Base-by-base conservation (phyloP, 2,797 vertebrate species). In the Philypnodon macrostomus region DNA sequence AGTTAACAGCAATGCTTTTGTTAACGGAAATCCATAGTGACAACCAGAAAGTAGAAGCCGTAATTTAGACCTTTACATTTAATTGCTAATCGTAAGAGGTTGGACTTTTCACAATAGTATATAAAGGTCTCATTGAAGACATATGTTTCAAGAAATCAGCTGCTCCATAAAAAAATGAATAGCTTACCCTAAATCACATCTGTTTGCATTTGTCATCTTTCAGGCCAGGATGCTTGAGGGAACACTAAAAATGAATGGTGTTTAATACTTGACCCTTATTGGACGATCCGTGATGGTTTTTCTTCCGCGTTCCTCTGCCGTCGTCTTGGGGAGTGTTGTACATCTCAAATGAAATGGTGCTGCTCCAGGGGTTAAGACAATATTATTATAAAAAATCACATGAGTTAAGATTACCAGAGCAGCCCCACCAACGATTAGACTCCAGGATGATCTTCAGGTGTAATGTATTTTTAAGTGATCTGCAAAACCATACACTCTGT, bases 361-460 rank as follows among this genome's bases (percentile, higher is more conserved):
- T 42, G 62, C 41, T 50, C 31, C 50, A 41, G 35, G 12, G 34
- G 38, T 56, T 63, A 55, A 31, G 30, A 47, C 31, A 59, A 59
- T 63, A 72, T 75, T 70, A 69, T 69, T 61, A 67, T 46, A 67
- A 75, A 72, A n/a, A 75, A 78, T 63, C 42, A 46, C 63, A 67
- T 53, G 33, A 34, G 50, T 41, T 59, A 62, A 54, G 51, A 61
- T 65, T 58, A 56, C 37, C 56, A 41, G 40, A 42, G 39, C 38
- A 46, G 48, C 68, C 59, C 53, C 47, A 58, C 41, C 61, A 67
- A 63, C 42, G 34, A 63, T 64, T 70, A 40, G 68, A 61, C 34
- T 26, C 47, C 41, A 53, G 48, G 46, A 73, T 47, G 47, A 63
- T 38, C 13, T 49, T 54, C 29, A 66, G 19, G 46, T 54, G 62